phyloP scores from a whole-genome alignment of 2,797 vertebrate species.

The Steatocranus sp. region DNA sequence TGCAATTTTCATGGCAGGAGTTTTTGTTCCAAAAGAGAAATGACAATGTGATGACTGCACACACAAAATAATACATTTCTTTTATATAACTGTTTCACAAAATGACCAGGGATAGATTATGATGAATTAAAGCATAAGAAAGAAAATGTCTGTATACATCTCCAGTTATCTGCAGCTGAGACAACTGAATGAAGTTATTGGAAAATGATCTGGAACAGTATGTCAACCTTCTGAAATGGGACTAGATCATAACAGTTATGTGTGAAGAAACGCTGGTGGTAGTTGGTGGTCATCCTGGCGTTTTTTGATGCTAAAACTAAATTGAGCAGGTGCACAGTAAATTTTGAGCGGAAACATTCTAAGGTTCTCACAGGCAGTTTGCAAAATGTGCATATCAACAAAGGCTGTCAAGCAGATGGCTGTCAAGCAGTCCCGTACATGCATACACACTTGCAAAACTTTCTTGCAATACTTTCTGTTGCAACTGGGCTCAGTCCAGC shows the following conservation, averaged over 20 bases:
- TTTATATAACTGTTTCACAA: neutral
- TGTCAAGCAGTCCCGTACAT: neutral
- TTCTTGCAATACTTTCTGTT: neutral
- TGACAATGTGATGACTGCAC: neutral
- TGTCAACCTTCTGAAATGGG: neutral
- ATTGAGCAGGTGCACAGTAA: neutral
- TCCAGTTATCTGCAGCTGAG: neutral
- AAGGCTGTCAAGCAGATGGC: neutral
- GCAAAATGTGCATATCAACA: neutral
- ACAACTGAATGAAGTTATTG: neutral
- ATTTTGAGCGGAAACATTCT: neutral
- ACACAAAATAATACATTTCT: neutral
- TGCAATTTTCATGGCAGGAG: neutral
- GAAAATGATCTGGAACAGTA: neutral
- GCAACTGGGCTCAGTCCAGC: neutral
- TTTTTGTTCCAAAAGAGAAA: neutral
- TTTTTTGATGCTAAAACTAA: neutral
- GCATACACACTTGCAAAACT: neutral
- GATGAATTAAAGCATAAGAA: neutral
- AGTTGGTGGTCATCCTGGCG: neutral
- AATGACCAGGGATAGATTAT: neutral
- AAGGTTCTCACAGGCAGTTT: neutral
- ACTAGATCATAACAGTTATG: neutral
- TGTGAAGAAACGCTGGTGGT: neutral
- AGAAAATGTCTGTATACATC: neutral